Evolutionary conservation across 2,888 invertebrate genomes (phyloP).

Genomic region (Stictocephala bisonia): DNA sequence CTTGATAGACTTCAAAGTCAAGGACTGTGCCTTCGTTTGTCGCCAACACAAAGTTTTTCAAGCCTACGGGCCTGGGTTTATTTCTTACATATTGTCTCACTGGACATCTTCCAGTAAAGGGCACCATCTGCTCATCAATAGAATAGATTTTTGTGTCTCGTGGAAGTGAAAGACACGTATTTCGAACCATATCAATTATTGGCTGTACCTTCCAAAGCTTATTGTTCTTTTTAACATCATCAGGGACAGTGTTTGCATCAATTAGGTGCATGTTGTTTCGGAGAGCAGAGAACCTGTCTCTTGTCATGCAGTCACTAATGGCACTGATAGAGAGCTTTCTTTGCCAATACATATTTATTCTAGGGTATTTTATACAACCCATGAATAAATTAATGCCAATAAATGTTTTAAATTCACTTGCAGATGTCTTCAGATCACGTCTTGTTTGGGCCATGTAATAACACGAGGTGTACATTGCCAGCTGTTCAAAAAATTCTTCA

Average conservation of each 20-base stretch:
- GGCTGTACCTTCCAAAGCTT: conserved; percentile 42
- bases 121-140: conserved; percentile 46
- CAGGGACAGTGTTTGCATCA: background rate
- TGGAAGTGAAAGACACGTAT: conserved; percentile 1
- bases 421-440: too few species aligned
- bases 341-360: conserved; percentile 12
- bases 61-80: conserved; percentile 40
- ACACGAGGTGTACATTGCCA: too few species aligned
- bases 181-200: conserved; percentile 10
- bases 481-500: too few species aligned
- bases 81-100: conserved; percentile 28
- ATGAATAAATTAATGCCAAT: background rate
- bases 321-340: background rate
- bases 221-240: conserved; percentile 12
- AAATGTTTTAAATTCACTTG: conserved; percentile 6
- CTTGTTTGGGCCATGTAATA: too few species aligned
- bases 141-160: conserved; percentile 5
- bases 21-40: background rate
- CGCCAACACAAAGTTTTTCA: conserved; percentile 6
- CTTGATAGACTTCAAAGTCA: conserved; percentile 39
- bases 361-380: conserved; percentile 3
- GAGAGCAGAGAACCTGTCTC: background rate
- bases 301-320: background rate
- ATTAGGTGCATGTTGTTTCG: conserved; percentile 15
- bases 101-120: conserved; percentile 18